Conservation (phyloP, 2,888 invertebrate genomes). For the Conistra vaccinii region DNA sequence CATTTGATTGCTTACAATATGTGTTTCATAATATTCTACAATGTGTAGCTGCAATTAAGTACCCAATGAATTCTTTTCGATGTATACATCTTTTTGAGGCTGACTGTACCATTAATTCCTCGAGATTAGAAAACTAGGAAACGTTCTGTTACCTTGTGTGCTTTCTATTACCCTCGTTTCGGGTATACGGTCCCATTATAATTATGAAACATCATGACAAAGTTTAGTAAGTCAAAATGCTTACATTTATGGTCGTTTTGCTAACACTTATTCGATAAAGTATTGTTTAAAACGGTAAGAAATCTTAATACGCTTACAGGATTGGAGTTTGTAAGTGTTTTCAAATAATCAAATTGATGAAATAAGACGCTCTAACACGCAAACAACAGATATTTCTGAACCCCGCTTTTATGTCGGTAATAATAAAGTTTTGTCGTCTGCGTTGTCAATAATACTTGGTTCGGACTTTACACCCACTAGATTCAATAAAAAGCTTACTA, state of each 20-base stretch:
- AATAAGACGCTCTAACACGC: background rate
- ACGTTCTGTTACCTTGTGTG: background rate
- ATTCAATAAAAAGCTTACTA: constrained; percentile 3
- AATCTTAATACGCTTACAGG: background rate
- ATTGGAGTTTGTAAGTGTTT: background rate
- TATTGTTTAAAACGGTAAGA: background rate
- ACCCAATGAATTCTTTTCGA: background rate
- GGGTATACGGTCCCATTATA: background rate
- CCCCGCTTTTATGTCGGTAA: background rate
- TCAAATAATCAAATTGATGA: background rate
- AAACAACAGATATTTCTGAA: background rate
- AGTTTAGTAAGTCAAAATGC: background rate
- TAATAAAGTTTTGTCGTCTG: background rate
- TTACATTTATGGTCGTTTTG: background rate
- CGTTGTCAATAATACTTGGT: background rate
- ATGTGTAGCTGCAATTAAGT: background rate
- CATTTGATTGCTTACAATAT: background rate
- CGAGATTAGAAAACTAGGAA: background rate
- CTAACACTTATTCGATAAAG: background rate
- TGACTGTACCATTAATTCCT: background rate
- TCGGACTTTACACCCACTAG: background rate
- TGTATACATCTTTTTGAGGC: background rate
- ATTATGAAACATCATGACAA: background rate
- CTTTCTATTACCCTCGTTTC: background rate
- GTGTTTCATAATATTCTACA: background rate